phyloP scores from a whole-genome alignment of 2,888 invertebrate species.

The Xylophagus ater region DNA sequence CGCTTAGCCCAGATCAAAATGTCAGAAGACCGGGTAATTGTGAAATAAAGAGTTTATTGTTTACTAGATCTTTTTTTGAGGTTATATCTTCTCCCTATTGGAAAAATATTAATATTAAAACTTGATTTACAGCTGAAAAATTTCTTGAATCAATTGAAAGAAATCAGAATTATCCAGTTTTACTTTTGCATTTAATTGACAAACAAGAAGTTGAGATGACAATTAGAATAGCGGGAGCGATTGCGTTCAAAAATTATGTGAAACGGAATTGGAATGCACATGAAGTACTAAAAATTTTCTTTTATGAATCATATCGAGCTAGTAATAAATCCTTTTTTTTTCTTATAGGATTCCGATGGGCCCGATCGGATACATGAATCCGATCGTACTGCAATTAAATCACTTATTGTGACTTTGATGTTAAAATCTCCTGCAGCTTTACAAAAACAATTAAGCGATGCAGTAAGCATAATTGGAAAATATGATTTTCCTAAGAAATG shows the following conservation, averaged over 20 bases:
- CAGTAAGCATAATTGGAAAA: constrained; percentile 91
- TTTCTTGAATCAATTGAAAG: constrained; percentile 81
- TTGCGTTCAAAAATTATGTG: constrained; percentile 93
- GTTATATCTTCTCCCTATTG: background rate
- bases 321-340: background rate
- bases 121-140: constrained; percentile 63
- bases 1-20: constrained; percentile 71
- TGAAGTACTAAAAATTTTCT: constrained; percentile 54
- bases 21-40: constrained; percentile 71
- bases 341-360: constrained; percentile 52
- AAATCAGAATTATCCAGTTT: constrained; percentile 80
- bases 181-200: constrained; percentile 76
- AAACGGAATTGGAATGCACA: constrained; percentile 83
- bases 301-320: background rate
- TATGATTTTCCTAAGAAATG: constrained; percentile 95
- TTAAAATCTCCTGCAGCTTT: constrained; percentile 79
- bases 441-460: constrained; percentile 91
- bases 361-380: constrained; percentile 65
- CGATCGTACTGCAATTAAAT: constrained; percentile 73
- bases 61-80: constrained; percentile 4
- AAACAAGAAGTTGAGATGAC: constrained; percentile 69
- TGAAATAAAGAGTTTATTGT: constrained; percentile 16
- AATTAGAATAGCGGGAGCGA: constrained; percentile 79
- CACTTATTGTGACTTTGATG: constrained; percentile 84
- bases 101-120: background rate